Conservation (phyloP, 2,797 vertebrate species). For the Gymnoscopelus braueri region DNA sequence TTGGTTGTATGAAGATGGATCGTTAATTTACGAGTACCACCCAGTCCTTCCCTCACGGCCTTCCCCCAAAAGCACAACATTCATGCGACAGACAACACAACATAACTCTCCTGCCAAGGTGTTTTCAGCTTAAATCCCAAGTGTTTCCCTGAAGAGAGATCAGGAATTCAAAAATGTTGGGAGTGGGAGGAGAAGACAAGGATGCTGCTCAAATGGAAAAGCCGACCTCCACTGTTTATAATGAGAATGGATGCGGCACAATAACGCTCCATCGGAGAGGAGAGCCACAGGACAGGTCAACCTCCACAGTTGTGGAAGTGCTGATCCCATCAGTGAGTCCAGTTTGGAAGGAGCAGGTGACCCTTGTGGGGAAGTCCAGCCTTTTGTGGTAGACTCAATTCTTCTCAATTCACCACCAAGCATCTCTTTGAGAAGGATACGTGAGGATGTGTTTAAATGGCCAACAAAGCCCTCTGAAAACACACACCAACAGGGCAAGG, state of each 20-base stretch:
- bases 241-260: slow-evolving; percentile 16
- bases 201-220: too few relatives aligned
- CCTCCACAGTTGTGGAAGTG: background rate
- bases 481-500: slow-evolving; percentile 26
- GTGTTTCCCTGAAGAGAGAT: too few relatives aligned
- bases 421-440: slow-evolving; percentile 73
- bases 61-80: slow-evolving; percentile 32
- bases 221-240: too few relatives aligned
- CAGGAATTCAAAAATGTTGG: too few relatives aligned
- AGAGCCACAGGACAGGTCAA: slow-evolving; percentile 17
- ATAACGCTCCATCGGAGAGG: slow-evolving; percentile 37
- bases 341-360: slow-evolving; percentile 6
- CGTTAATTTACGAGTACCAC: background rate
- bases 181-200: too few relatives aligned
- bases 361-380: background rate
- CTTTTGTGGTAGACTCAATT: slow-evolving; percentile 69
- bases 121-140: slow-evolving; percentile 78
- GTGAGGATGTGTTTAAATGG: slow-evolving; percentile 38
- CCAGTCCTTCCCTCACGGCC: background rate
- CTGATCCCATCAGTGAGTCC: background rate
- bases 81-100: background rate
- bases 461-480: slow-evolving; percentile 18
- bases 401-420: slow-evolving; percentile 69
- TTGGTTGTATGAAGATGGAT: slow-evolving; percentile 3
- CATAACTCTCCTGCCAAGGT: slow-evolving; percentile 77